Evolutionary conservation across 2,797 vertebrate genomes (phyloP), one percentile per base, ranked within the genome.

Genomic region (Falco columbarius): DNA sequence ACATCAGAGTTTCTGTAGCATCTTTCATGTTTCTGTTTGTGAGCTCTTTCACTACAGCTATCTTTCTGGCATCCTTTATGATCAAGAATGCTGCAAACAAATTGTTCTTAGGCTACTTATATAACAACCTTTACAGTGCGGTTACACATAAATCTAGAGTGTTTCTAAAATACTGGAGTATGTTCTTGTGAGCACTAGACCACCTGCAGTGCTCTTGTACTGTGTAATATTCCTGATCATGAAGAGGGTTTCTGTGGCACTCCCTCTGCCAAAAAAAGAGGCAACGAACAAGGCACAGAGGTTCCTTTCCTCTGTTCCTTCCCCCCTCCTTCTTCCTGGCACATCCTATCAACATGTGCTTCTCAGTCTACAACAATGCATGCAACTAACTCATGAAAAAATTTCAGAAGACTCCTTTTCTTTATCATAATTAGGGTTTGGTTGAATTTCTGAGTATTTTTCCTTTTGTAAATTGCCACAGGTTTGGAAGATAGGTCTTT

Each of bases 281-380:
- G 8, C 7, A 81, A 36, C 2, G 1, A 70, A 38, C 4, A 81
- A 73, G 32, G 5, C 22, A 23, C 14, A 34, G 34, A 58, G 12
- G 6, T 81, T 86, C 29, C 21, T 83, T 75, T 38, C 16, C 5
- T 63, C 17, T 58, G 27, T 71, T 10, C n/a, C 4, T 55, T 71
- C 27, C 20, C 29, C 5, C 1, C 6, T n/a, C 3, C 18, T 56
- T 13, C 6, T 22, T 7, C 5, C 4, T 21, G 5, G 6, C 17
- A 15, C 24, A 7, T 59, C 12, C 30, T 54, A 24, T 32, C 67
- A 62, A 42, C 5, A 12, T 8, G 15, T 73, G 0, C 0, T 68
- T 84, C 36, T 54, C 15, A 16, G 21, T n/a, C 55, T 86, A 15
- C 26, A 77, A 36, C 9, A 10, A 19, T 32, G 8, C 2, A 0